A percentile compares a stretch with the other conserved stretches of the same genome.
Evolutionary conservation across 2,113 vertebrate genomes (phyloP).

Genomic region (Ariopsis seemanni): DNA sequence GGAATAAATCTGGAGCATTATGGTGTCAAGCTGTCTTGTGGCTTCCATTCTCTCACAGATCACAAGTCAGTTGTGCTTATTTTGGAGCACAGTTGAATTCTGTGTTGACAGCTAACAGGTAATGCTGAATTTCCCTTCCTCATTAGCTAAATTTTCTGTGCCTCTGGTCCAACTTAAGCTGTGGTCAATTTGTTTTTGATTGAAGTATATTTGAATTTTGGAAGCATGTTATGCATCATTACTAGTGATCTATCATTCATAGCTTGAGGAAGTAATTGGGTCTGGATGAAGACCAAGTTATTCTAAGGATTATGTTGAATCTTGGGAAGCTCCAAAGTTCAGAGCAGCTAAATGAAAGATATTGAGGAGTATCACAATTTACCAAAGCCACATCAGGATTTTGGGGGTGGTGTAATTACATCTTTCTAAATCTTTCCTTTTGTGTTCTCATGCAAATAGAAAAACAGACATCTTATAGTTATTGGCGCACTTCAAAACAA

Average conservation of each 20-base stretch:
- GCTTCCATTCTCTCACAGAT: constrained; percentile 2
- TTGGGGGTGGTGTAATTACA: no score
- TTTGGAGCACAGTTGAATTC: constrained; percentile 16
- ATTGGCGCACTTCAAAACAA: neutral
- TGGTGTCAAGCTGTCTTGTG: constrained; percentile 3
- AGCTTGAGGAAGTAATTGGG: neutral
- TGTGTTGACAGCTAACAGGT: constrained; percentile 17
- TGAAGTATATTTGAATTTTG: neutral
- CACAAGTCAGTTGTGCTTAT: constrained; percentile 27
- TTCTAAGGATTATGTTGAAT: constrained; percentile 20
- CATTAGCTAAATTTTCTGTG: constrained; percentile 22
- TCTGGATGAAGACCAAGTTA: constrained; percentile 15
- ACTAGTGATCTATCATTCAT: constrained; percentile 19
- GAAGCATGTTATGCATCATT: constrained; percentile 18
- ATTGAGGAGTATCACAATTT: neutral
- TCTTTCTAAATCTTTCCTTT: neutral
- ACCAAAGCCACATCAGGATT: neutral
- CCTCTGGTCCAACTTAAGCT: constrained; percentile 14
- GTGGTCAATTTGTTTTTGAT: constrained; percentile 13
- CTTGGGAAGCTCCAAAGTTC: constrained; percentile 3
- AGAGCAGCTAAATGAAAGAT: neutral
- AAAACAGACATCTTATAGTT: neutral
- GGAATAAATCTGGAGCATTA: neutral
- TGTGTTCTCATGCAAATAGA: neutral
- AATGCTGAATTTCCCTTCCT: constrained; percentile 14